Percentiles rank a stretch among this genome's conserved stretches.
phyloP scores from a whole-genome alignment of 1,140 invertebrate species.

The Drosophila aff. region DNA sequence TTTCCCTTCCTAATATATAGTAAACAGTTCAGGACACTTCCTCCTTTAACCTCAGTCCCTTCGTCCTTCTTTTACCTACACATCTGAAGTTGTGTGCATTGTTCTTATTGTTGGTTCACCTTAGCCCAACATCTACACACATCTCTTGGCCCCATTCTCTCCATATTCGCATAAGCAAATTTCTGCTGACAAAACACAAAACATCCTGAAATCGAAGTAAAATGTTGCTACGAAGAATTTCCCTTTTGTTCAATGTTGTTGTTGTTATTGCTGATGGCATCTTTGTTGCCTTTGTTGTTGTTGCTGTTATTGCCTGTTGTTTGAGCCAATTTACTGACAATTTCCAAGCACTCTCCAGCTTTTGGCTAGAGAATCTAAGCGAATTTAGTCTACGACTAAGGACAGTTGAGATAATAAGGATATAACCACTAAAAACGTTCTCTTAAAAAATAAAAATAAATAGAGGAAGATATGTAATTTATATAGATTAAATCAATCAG shows the following conservation, averaged over 20 bases:
- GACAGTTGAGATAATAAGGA: neutral
- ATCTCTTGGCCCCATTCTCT: conserved; percentile 17
- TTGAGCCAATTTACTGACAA: conserved; percentile 82
- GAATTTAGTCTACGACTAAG: conserved; percentile 31
- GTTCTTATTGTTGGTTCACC: conserved; percentile 55
- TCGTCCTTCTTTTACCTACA: neutral
- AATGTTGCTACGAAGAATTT: conserved; percentile 74
- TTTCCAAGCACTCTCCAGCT: conserved; percentile 62
- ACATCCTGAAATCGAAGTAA: conserved; percentile 77
- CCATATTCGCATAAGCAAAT: conserved; percentile 63
- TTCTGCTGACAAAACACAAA: conserved; percentile 81
- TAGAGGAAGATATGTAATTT: no score
- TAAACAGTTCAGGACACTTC: neutral
- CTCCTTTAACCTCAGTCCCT: neutral
- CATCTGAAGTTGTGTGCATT: conserved; percentile 31
- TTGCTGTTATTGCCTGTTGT: conserved; percentile 54
- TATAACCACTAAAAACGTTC: neutral
- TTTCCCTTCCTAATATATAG: conserved; percentile 7
- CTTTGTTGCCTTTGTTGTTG: conserved; percentile 47
- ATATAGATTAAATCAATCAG: neutral
- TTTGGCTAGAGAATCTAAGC: conserved; percentile 66
- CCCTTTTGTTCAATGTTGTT: conserved; percentile 49
- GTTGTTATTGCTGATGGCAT: conserved; percentile 47
- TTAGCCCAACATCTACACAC: conserved; percentile 44
- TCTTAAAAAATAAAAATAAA: neutral